A percentile compares a stretch with the other conserved stretches of the same genome.
Evolutionary conservation across 2,797 vertebrate species (phyloP).

Genomic region (Bradypus variegatus): DNA sequence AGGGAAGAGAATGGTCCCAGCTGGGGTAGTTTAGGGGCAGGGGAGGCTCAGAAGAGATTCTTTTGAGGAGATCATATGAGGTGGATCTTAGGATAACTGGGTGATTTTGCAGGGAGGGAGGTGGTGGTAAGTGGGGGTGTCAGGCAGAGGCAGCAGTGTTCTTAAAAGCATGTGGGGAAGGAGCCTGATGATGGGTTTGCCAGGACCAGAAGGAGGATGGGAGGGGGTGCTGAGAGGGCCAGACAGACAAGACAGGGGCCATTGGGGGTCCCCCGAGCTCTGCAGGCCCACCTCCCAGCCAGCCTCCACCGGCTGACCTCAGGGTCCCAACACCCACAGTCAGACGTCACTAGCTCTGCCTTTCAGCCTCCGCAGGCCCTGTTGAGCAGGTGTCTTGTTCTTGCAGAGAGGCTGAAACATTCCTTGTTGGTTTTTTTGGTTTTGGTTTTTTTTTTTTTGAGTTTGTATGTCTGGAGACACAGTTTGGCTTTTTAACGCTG

Average conservation of each 20-base stretch:
- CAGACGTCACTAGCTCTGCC: not conserved
- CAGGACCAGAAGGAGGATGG: not conserved
- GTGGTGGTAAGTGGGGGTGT: not conserved
- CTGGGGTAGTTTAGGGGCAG: not conserved
- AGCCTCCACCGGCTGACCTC: not conserved
- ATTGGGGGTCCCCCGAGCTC: not conserved
- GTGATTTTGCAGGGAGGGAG: not conserved
- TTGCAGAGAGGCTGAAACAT: fast-evolving
- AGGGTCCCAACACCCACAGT: no score
- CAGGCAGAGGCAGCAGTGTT: not conserved
- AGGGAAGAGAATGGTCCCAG: not conserved
- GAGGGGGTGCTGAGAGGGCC: fast-evolving
- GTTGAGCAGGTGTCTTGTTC: not conserved
- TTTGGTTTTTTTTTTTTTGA: not conserved
- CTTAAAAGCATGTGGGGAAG: not conserved
- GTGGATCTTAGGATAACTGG: not conserved
- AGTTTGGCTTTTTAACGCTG: not conserved
- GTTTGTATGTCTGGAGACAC: not conserved
- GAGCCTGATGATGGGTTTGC: not conserved
- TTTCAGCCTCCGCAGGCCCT: not conserved
- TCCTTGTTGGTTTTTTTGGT: no score
- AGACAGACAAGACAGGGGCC: not conserved
- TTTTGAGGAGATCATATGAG: no score
- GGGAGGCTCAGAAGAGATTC: not conserved
- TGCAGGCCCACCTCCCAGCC: not conserved